Evolutionary conservation across 2,797 vertebrate genomes (phyloP).

Genomic region (Sylvia borin): DNA sequence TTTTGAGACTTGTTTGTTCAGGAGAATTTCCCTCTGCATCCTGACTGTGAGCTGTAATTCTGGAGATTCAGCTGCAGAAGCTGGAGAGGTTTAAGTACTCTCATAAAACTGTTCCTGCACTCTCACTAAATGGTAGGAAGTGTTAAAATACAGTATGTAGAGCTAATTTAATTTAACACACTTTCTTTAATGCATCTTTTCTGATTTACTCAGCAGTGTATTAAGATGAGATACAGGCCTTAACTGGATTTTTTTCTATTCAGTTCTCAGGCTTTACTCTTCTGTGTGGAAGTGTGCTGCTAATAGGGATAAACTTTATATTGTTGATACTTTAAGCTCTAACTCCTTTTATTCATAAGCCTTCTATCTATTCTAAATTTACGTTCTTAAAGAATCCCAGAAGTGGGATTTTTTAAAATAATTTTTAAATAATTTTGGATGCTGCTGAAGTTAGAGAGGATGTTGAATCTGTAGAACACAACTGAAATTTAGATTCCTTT

Average conservation of each 20-base stretch:
- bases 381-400: background rate
- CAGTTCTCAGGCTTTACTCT: background rate
- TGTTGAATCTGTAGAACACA: accelerated
- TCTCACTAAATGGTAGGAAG: background rate
- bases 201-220: background rate
- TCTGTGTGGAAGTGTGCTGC: background rate
- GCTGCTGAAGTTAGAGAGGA: background rate
- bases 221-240: background rate
- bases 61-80: background rate
- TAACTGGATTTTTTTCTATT: slow-evolving; percentile 10
- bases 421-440: background rate
- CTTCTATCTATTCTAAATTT: background rate
- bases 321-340: background rate
- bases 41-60: background rate
- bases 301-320: background rate
- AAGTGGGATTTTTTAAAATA: background rate
- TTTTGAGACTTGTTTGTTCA: background rate
- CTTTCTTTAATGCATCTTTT: background rate
- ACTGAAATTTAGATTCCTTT: background rate
- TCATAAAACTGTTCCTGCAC: background rate
- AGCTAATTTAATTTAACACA: slow-evolving; percentile 5
- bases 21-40: background rate
- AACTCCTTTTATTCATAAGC: background rate
- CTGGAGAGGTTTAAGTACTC: background rate
- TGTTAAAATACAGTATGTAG: background rate